Evolutionary conservation across 2,113 vertebrate genomes (phyloP), one percentile per base, ranked within the genome.

Genomic region (Phylloscopus trochiloides): DNA sequence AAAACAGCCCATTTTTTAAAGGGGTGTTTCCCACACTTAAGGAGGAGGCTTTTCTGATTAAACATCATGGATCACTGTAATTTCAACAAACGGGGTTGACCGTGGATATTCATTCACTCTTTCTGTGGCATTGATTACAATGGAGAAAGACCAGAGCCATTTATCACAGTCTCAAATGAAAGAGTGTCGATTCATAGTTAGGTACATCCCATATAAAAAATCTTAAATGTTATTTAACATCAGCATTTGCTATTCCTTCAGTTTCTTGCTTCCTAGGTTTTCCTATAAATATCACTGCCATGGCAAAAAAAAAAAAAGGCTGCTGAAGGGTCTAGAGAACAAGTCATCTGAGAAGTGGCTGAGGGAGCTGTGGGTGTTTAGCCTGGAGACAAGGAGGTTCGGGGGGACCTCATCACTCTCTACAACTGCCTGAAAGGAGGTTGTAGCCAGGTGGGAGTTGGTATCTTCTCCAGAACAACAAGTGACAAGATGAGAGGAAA

Each of bases 361-460:
- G 40, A 48, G 21, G 7, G 17, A 68, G 14, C 10, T 62, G 54
- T 10, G 9, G 6, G 1, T 43, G 14, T 40, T 89, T 40, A 3
- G 3, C 14, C 52, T 31, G 17, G 14, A 47, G 78, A n/a, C 54
- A 67, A 61, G 25, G 47, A 54, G 16, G 2, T 8, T 31, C 11
- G n/a, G 3, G 9, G 3, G 21, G 14, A 36, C 12, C 8, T 51
- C 9, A 17, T 15, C 1, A 0, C 12, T 31, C 19, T 61, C 22
- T 55, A 50, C 7, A 68, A 2, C 13, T 40, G 5, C 40, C 26
- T 42, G 59, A 40, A 7, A 47, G 29, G 17, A 52, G 12, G 8
- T 3, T 14, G 45, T 19, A 59, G 25, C 12, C 34, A 61, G 10
- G 12, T 59, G 25, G 12, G 29, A 6, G 3, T 48, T 1, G 0